Evolutionary conservation across 2,797 vertebrate species (phyloP), one percentile per base, ranked within the genome.

Genomic region (Lepilemur ruficaudatus): DNA sequence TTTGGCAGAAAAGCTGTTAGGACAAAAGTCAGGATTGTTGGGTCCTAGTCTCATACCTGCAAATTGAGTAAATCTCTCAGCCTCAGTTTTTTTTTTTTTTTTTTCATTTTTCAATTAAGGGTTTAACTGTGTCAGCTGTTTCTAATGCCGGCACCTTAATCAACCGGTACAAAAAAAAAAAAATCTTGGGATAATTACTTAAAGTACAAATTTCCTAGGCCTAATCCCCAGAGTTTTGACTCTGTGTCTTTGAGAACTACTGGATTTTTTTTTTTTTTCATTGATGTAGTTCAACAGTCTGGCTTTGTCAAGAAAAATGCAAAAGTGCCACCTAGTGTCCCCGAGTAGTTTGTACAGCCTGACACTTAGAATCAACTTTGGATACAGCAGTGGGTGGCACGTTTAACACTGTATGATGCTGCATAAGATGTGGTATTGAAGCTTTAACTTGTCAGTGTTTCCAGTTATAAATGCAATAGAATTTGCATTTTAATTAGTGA

Each of bases 271-370:
- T 35, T 82, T 78, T 48, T 20, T 5, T n/a, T 25, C 22, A 6
- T 38, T 50, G 61, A 32, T 72, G 22, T 5, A 13, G 2, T 25
- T 41, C 6, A 32, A 46, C 10, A 57, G 43, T 38, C 55, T 38
- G 52, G 2, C 32, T 90, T 80, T 55, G 20, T 89, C 43, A 32
- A 80, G 83, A 88, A 22, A 22, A 89, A n/a, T 96, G 63, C 96
- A 89, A 75, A 61, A 13, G 1, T 65, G 98, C 98, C 98, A 97
- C 72, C 98, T 99, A 96, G 97, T 96, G 98, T 80, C 59, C 22
- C 0, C 10, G 10, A 48, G 0, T 4, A 28, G 13, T 67, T 46
- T 48, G 18, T 30, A 41, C 88, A 93, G 50, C 43, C 32, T 52
- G 43, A 20, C 23, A 0, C 13, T 63, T 10, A 35, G 32, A 84